Evolutionary conservation across 2,797 vertebrate genomes (phyloP).

Genomic region (Spondyliosoma cantharus): DNA sequence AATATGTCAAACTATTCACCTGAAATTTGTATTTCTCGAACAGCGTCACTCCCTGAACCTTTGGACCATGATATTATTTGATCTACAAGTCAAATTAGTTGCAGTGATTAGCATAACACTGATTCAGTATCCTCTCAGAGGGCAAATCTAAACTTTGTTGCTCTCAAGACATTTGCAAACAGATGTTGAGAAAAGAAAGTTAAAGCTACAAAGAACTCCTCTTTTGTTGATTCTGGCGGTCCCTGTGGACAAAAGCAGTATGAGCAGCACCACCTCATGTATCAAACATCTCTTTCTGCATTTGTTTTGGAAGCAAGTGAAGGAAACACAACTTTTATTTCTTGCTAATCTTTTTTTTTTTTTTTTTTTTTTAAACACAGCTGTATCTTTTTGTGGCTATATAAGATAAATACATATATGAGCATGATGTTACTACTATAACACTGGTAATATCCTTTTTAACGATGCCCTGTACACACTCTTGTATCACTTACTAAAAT

Average conservation of each 20-base stretch:
- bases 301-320: no score
- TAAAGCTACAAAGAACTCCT: no score
- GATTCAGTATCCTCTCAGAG: conserved; percentile 48
- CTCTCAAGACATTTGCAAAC: conserved; percentile 39
- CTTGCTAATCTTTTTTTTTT: no score
- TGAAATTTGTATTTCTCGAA: conserved; percentile 50
- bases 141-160: conserved; percentile 42
- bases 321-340: no score
- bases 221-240: no score
- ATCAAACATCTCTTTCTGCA: no score
- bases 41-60: conserved; percentile 45
- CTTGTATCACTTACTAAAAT: conserved; percentile 15
- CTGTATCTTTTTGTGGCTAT: no score
- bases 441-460: conserved; percentile 1
- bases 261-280: no score
- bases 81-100: conserved; percentile 52
- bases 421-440: conserved; percentile 5
- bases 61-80: conserved; percentile 50
- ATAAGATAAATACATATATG: no score
- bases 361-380: no score
- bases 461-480: conserved; percentile 13
- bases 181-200: conserved; percentile 11
- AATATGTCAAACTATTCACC: conserved; percentile 59
- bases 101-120: conserved; percentile 46
- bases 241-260: no score